Base-by-base conservation (phyloP, 2,797 vertebrate genomes). In the Crax fasciolata region DNA sequence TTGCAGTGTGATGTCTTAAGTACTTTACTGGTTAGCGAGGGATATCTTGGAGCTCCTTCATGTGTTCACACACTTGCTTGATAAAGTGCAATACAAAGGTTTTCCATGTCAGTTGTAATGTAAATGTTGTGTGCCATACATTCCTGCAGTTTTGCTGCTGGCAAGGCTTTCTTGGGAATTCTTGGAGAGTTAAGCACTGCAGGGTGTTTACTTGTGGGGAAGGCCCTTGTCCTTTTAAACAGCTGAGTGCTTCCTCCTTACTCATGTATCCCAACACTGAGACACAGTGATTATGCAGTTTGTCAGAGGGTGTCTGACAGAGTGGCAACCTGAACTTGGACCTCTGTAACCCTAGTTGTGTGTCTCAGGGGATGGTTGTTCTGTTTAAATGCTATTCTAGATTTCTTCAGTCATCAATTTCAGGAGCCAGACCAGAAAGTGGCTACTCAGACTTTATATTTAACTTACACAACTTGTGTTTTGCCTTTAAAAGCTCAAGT, bases 291-390 rank as follows among this genome's bases (percentile, higher is more conserved):
- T 92, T 51, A 66, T 57, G 86, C 71, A 82, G 1, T 66, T 78
- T 62, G 19, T 78, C 63, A 79, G 83, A 57, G 65, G 13, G 25
- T 35, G 2, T 91, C 57, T 94, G 85, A 58, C 51, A 75, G 59
- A 91, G 71, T 82, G 24, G 35, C 78, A 73, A 5, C 28, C 59
- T 95, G 91, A 90, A 84, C 78, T 89, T 90, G 75, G 74, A 89
- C 91, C 89, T 96, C 74, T 84, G 44, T 90, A 90, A 79, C 82
- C 46, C 71, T 55, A 71, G 71, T 2, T 71, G 74, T 20, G 10
- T 55, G 78, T 94, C 84, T 77, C 71, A 35, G 35, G 67, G 59
- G 66, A 52, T 79, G 39, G 21, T 78, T 73, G 10, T 85, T 87
- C 71, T 95, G 59, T 48, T 90, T 73, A 84, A 73, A 55, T 82